A percentile compares a stretch with the other conserved stretches of the same genome.
phyloP scores from a whole-genome alignment of 2,888 invertebrate species.

The Drosophila basisetae region DNA sequence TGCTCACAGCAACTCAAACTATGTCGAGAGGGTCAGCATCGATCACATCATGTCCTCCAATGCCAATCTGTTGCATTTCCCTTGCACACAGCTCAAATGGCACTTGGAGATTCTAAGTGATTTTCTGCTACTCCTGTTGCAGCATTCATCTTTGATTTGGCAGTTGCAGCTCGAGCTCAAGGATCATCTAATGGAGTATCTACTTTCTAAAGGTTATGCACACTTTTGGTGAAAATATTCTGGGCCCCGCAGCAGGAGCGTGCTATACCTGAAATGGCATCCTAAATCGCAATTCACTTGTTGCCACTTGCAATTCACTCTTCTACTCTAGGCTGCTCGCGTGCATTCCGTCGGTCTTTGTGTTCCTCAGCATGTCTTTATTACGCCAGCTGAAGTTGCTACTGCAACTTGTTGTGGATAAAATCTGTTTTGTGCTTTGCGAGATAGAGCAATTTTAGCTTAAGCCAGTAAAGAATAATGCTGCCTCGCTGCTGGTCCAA shows the following conservation, averaged over 20 bases:
- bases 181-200: neutral
- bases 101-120: neutral
- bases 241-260: neutral
- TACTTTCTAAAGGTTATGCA: neutral
- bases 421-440: neutral
- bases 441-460: neutral
- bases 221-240: neutral
- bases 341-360: neutral
- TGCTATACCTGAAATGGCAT: neutral
- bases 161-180: neutral
- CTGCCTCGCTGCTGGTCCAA: neutral
- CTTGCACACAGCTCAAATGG: too few relatives aligned
- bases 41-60: neutral
- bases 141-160: neutral
- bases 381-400: neutral
- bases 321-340: neutral
- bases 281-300: neutral
- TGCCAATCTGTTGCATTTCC: neutral
- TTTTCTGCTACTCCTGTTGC: neutral
- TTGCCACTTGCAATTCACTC: neutral
- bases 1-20: neutral
- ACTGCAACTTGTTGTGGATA: neutral
- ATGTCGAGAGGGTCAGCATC: neutral
- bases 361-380: neutral
- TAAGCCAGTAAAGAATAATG: too few relatives aligned